Evolutionary conservation across 2,888 invertebrate species (phyloP).

Genomic region (Drosophila limbata): DNA sequence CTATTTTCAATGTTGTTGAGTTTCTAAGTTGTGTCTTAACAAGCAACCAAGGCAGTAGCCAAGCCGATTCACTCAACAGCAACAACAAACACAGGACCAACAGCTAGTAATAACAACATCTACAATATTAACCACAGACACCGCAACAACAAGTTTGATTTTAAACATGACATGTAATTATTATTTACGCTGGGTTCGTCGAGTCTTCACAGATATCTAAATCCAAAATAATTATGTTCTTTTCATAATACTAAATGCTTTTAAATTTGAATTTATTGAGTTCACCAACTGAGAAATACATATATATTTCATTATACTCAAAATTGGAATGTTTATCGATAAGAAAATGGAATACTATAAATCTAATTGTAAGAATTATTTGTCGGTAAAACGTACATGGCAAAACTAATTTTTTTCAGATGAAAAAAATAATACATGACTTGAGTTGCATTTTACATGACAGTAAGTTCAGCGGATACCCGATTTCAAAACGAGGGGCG

Average conservation of each 20-base stretch:
- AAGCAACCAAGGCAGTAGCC: slow-evolving; percentile 42
- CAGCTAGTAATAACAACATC: slow-evolving; percentile 32
- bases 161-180: slow-evolving; percentile 37
- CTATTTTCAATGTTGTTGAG: slow-evolving; percentile 61
- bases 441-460: slow-evolving; percentile 11
- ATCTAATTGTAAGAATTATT: background rate
- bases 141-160: slow-evolving; percentile 33
- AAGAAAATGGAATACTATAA: too few species aligned
- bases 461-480: slow-evolving; percentile 7
- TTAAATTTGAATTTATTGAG: background rate
- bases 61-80: slow-evolving; percentile 23
- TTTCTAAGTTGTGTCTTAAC: slow-evolving; percentile 63
- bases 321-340: too few species aligned
- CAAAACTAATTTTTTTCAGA: background rate
- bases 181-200: background rate
- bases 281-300: background rate
- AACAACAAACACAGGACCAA: slow-evolving; percentile 26
- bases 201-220: background rate
- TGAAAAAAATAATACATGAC: background rate
- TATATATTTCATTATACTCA: too few species aligned
- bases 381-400: background rate
- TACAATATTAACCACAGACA: slow-evolving; percentile 51
- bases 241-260: background rate
- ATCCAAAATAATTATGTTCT: background rate
- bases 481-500: slow-evolving; percentile 8